Percentiles rank a stretch among this genome's conserved stretches.
Evolutionary conservation across 1,140 invertebrate genomes (phyloP).

Genomic region (Listronotus oregonensis): DNA sequence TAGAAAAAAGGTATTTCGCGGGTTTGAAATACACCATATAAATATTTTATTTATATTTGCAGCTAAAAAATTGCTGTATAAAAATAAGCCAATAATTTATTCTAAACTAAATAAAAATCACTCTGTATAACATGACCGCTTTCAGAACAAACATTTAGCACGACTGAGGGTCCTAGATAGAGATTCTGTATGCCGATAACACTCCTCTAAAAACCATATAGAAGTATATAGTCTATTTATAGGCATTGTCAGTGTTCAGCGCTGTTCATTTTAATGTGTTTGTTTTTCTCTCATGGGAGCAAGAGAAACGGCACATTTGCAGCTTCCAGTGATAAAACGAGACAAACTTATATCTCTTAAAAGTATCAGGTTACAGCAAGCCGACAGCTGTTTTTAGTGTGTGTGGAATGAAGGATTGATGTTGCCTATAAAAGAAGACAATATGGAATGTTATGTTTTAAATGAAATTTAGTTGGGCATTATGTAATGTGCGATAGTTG

Average conservation of each 20-base stretch:
- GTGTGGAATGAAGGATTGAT: slow-evolving; percentile 47
- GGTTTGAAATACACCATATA: no score
- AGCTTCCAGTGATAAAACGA: slow-evolving; percentile 26
- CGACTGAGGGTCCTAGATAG: slow-evolving; percentile 32
- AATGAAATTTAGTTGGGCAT: slow-evolving; percentile 19
- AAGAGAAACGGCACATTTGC: slow-evolving; percentile 26
- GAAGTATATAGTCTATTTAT: slow-evolving; percentile 56
- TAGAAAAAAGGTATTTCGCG: no score
- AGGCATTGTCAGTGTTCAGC: slow-evolving; percentile 55
- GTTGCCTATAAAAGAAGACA: slow-evolving; percentile 32
- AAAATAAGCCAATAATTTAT: no score
- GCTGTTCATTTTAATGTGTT: slow-evolving; percentile 56
- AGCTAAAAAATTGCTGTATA: no score
- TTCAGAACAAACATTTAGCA: slow-evolving; percentile 14
- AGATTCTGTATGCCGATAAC: slow-evolving; percentile 46
- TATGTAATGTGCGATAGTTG: slow-evolving; percentile 8
- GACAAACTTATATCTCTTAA: slow-evolving; percentile 49
- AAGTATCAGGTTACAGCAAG: slow-evolving; percentile 54
- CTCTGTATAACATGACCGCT: no score
- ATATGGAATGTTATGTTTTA: slow-evolving; percentile 28
- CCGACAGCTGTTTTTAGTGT: slow-evolving; percentile 55
- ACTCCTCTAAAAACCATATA: slow-evolving; percentile 50
- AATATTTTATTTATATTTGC: no score
- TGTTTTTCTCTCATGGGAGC: slow-evolving; percentile 52
- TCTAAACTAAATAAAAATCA: no score